Conservation (phyloP, 2,113 vertebrate species). For the Melanostigma gelatinosum region DNA sequence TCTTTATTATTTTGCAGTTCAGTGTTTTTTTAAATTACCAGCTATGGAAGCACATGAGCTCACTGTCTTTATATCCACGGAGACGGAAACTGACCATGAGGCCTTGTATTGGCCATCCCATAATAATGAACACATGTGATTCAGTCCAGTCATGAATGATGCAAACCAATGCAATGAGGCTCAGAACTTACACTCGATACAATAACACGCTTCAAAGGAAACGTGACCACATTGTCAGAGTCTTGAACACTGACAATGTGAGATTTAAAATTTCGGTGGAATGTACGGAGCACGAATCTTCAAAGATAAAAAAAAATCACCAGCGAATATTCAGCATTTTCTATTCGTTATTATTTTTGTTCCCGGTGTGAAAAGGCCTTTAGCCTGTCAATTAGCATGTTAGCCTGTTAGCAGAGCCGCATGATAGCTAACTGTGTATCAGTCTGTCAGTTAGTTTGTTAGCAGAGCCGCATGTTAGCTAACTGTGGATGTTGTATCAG, state of each 20-base stretch:
- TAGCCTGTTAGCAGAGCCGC: neutral
- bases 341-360: neutral
- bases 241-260: neutral
- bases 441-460: constrained; percentile 63
- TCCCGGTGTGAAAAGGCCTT: neutral
- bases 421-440: neutral
- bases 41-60: too few relatives aligned
- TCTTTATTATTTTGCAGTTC: neutral
- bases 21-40: neutral
- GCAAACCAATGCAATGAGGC: too few relatives aligned
- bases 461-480: constrained; percentile 68
- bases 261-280: neutral
- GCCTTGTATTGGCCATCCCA: neutral
- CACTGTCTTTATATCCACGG: neutral
- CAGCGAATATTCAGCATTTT: neutral
- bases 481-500: neutral
- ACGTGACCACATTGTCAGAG: too few relatives aligned
- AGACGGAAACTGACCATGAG: neutral
- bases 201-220: too few relatives aligned
- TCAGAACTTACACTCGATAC: too few relatives aligned
- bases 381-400: neutral
- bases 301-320: neutral
- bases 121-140: neutral
- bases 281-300: neutral
- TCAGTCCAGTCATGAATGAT: neutral